Conservation (phyloP, 2,797 vertebrate species). For the Enteromius afrohamiltoni region DNA sequence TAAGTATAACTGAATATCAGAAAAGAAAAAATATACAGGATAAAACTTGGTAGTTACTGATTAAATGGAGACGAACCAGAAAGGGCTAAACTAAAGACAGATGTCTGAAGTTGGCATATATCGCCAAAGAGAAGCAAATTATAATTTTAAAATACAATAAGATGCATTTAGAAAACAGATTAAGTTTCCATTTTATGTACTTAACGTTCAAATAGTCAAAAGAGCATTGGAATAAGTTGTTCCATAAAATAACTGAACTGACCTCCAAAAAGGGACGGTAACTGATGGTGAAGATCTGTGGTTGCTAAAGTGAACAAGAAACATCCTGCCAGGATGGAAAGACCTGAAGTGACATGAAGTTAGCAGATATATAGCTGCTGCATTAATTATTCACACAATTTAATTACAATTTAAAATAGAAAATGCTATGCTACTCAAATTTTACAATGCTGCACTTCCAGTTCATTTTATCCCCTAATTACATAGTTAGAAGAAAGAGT, state of each 20-base stretch:
- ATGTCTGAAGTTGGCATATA: neutral
- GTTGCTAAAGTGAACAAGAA: neutral
- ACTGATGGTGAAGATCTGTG: neutral
- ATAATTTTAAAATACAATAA: neutral
- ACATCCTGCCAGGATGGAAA: neutral
- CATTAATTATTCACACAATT: conserved; percentile 37
- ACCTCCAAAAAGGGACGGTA: neutral
- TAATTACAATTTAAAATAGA: conserved; percentile 1
- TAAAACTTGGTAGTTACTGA: no score
- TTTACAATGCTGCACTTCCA: neutral
- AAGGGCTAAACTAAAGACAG: neutral
- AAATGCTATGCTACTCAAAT: neutral
- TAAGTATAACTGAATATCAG: neutral
- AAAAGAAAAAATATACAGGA: no score
- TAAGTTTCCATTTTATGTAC: no score
- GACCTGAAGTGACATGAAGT: conserved; percentile 24
- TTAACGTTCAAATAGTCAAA: neutral
- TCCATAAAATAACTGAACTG: neutral
- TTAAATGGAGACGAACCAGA: neutral
- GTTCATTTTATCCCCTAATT: neutral
- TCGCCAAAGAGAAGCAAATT: neutral
- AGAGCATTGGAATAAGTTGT: neutral
- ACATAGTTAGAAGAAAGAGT: conserved; percentile 18
- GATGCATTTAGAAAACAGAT: neutral
- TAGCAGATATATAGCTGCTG: neutral